A percentile compares a stretch with the other conserved stretches of the same genome.
Conservation (phyloP, 1,140 invertebrate species). For the Drosophila burlai region DNA sequence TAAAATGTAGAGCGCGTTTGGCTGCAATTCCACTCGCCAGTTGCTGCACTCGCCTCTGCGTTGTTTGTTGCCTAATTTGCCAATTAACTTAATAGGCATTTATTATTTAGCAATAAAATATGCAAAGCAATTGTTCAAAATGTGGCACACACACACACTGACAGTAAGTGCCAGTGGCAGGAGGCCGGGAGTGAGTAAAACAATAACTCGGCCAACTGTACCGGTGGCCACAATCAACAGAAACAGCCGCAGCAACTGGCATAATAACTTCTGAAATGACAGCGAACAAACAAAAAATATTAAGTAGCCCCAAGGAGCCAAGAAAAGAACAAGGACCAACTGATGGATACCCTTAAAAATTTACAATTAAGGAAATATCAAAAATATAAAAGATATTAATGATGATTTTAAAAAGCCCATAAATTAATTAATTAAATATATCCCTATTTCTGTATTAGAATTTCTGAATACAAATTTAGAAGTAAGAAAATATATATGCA, state of each 20-base stretch:
- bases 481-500: background rate
- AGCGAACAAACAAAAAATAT: conserved; percentile 70
- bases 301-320: conserved; percentile 23
- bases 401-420: background rate
- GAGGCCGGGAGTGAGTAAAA: conserved; percentile 6
- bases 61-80: conserved; percentile 78
- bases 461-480: too few relatives aligned
- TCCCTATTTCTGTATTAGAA: too few relatives aligned
- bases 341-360: conserved; percentile 35
- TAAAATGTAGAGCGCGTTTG: conserved; percentile 54
- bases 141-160: conserved; percentile 58
- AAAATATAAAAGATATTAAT: background rate
- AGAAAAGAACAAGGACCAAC: conserved; percentile 28
- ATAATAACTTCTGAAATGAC: conserved; percentile 80
- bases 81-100: conserved; percentile 84
- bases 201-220: conserved; percentile 69
- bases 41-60: conserved; percentile 51
- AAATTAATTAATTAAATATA: background rate
- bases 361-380: background rate
- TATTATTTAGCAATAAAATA: conserved; percentile 84
- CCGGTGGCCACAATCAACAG: conserved; percentile 63
- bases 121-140: conserved; percentile 81
- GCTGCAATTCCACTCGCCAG: conserved; percentile 26
- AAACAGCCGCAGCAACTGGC: conserved; percentile 53
- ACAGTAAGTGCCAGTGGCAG: conserved; percentile 6